Conservation (phyloP, 2,888 invertebrate genomes). For the Ophion slaviceki region DNA sequence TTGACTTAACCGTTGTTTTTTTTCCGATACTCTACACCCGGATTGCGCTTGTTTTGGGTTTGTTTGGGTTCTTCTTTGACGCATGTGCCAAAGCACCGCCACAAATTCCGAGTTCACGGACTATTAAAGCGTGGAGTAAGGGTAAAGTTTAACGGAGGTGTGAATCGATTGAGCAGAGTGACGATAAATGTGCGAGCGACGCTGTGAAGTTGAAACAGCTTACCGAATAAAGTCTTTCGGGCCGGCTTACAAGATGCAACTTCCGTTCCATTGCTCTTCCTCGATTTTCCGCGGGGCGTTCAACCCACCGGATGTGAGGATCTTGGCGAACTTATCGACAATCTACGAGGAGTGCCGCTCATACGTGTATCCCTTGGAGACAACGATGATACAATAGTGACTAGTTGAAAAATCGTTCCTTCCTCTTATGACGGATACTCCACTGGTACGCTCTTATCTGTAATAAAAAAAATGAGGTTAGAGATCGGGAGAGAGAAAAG, state of each 20-base stretch:
- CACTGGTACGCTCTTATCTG: constrained; percentile 36
- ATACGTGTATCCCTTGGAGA: neutral
- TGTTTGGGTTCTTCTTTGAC: too few species aligned
- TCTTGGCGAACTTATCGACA: constrained; percentile 28
- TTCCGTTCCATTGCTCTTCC: constrained; percentile 63
- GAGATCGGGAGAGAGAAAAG: neutral
- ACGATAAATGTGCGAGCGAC: neutral
- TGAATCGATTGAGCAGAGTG: neutral
- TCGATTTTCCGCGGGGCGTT: constrained; percentile 40
- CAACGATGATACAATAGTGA: constrained; percentile 10
- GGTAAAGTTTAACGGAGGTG: neutral
- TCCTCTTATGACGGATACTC: neutral
- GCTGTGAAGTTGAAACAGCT: constrained; percentile 6
- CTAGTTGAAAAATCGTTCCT: constrained; percentile 53
- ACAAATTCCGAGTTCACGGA: neutral
- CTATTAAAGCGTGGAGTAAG: neutral
- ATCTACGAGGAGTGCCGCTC: constrained; percentile 9
- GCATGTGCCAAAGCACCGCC: neutral
- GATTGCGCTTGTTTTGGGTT: neutral
- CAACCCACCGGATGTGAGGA: constrained; percentile 37
- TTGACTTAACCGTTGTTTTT: neutral
- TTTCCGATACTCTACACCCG: neutral
- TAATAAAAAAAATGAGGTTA: constrained; percentile 5
- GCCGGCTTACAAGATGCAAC: constrained; percentile 58
- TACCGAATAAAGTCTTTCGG: constrained; percentile 65